phyloP scores from a whole-genome alignment of 2,888 invertebrate genomes.

The Lycocerus yunnanus region DNA sequence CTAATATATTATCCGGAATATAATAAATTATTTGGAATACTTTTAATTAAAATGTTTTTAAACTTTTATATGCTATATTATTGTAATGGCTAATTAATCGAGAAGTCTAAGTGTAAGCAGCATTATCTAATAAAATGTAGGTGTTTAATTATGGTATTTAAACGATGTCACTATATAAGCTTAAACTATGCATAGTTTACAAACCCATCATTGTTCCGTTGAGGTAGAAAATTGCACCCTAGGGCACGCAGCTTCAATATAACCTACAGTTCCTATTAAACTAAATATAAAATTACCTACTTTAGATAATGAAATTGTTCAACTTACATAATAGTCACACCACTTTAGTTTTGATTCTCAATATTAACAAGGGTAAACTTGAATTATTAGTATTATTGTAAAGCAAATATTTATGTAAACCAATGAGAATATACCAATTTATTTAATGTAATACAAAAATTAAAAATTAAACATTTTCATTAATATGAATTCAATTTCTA shows the following conservation, averaged over 20 bases:
- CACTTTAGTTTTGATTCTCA: neutral
- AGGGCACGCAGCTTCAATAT: neutral
- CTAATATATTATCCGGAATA: too few species aligned
- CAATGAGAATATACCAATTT: neutral
- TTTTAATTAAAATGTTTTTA: neutral
- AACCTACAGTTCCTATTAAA: neutral
- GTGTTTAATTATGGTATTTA: neutral
- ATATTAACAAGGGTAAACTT: neutral
- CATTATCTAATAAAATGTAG: neutral
- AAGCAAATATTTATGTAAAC: neutral
- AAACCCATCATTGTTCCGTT: neutral
- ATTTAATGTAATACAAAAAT: neutral
- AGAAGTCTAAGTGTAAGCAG: neutral
- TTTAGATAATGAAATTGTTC: neutral
- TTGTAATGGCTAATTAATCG: neutral
- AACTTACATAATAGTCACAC: neutral
- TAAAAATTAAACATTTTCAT: neutral
- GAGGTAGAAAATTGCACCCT: constrained; percentile 5
- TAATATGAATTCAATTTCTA: neutral
- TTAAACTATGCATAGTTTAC: neutral
- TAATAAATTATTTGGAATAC: too few species aligned
- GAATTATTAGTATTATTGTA: neutral
- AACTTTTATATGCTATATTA: neutral
- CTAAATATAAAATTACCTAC: neutral
- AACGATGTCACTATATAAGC: neutral